These are phyloP conservation scores for Drymonia ruficornis DNA, from an alignment of 2,888 invertebrate species.

Conservation along the genomic window DNA sequence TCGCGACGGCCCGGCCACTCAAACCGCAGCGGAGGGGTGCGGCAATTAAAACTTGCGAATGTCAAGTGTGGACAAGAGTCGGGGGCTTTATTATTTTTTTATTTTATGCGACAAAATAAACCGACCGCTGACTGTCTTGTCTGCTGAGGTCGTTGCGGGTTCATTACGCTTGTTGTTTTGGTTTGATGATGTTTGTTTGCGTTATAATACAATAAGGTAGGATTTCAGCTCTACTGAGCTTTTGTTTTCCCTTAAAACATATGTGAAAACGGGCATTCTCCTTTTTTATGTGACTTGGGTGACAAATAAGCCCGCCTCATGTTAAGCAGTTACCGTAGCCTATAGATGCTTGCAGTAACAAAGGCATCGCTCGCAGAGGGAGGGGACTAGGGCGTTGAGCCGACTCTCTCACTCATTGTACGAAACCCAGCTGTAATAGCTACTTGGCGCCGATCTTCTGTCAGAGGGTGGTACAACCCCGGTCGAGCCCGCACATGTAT, in stretches of 20 bases:
- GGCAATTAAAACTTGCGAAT: conserved; percentile 84
- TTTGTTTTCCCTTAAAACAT: background rate
- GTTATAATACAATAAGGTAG: background rate
- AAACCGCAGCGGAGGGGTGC: conserved; percentile 70
- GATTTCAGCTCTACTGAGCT: background rate
- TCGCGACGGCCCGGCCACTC: conserved; percentile 65
- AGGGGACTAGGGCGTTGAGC: too few relatives aligned
- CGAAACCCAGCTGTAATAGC: too few relatives aligned
- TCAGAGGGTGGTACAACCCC: too few relatives aligned
- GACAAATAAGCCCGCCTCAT: too few relatives aligned
- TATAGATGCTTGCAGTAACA: too few relatives aligned
- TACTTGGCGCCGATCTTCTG: too few relatives aligned
- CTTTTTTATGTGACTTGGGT: too few relatives aligned
- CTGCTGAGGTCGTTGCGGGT: conserved; percentile 31
- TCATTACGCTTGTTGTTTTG: conserved; percentile 24
- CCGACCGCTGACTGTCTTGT: conserved; percentile 38
- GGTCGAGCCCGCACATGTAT: too few relatives aligned
- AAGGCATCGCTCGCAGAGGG: too few relatives aligned
- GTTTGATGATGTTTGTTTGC: conserved; percentile 4
- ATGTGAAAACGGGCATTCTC: too few relatives aligned
- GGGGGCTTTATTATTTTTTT: conserved; percentile 69
- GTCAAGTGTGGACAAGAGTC: conserved; percentile 70
- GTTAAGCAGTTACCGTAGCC: too few relatives aligned
- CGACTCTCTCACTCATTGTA: too few relatives aligned
- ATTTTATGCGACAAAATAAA: conserved; percentile 63